Evolutionary conservation across 2,797 vertebrate species (phyloP), one percentile per base, ranked within the genome.

Genomic region (Nyctalus aviator): DNA sequence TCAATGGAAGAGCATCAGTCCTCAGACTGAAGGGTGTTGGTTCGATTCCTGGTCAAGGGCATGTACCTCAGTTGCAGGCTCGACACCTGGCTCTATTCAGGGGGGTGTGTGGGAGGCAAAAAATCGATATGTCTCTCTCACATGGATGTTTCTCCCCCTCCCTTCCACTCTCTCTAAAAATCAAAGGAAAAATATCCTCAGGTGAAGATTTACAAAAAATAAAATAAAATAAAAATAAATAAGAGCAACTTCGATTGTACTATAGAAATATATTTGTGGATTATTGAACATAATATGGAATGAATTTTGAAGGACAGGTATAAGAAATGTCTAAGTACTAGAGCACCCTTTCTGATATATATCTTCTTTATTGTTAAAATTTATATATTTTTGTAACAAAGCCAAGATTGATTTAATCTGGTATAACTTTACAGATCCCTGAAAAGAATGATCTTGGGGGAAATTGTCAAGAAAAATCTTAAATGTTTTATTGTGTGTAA

Each of bases 351-450:
- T 64, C 20, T 93, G 27, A 92, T 95, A 87, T 77, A 86, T 96
- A 69, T 59, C 44, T 90, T 97, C 77, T 18, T 5, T 89, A 46
- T 93, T 95, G 8, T 83, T 81, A 82, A 95, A 97, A 94, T 96
- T 97, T 90, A 41, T 59, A 12, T 94, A 44, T 89, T 95, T 93
- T 91, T 72, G 17, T 91, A 87, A 48, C 71, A 89, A 96, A 97
- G 30, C 88, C 59, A 96, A 95, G 94, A 81, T 85, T 95, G n/a
- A 96, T 95, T 97, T 96, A 84, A 93, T 95, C 6, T 96, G 95
- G 94, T 27, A 96, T 50, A 96, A 95, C 27, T 95, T 91, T 76
- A 94, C 90, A 35, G 10, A 25, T 93, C 37, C 27, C 32, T 90
- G 30, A 35, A 59, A 96, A 95, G 66, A 89, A 81, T 95, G 41